Evolutionary conservation across 1,140 invertebrate species (phyloP).

Genomic region (Aphidius gifuensis): DNA sequence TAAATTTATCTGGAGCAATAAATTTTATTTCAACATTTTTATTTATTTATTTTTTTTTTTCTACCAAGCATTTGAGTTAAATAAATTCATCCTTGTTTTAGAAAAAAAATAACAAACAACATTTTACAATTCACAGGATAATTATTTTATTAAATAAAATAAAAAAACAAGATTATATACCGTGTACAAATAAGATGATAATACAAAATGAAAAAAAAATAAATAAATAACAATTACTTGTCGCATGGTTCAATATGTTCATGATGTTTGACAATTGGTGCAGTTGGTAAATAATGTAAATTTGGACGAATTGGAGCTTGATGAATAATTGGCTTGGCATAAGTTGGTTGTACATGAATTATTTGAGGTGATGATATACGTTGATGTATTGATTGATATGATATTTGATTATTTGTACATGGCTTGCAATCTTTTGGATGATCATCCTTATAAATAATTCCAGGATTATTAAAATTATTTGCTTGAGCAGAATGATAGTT

Average conservation of each 20-base stretch:
- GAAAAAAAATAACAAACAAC: not conserved
- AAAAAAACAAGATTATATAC: too few relatives aligned
- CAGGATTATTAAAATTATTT: slow-evolving; percentile 17
- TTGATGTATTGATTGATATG: not conserved
- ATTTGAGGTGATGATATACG: slow-evolving; percentile 3
- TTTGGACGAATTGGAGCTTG: not conserved
- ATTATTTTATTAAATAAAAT: too few relatives aligned
- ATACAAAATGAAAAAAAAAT: too few relatives aligned
- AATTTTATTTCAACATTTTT: not conserved
- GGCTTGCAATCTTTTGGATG: slow-evolving; percentile 16
- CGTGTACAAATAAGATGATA: too few relatives aligned
- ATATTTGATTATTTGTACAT: slow-evolving; percentile 25
- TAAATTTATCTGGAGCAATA: not conserved
- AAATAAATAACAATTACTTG: not conserved
- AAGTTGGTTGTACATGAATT: slow-evolving; percentile 10
- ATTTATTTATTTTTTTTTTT: too few relatives aligned
- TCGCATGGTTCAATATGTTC: not conserved
- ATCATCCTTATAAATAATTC: slow-evolving; percentile 23
- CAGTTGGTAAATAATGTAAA: not conserved
- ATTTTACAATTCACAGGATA: not conserved
- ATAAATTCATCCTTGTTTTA: not conserved
- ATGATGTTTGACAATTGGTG: not conserved
- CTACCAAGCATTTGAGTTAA: too few relatives aligned
- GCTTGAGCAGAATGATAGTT: slow-evolving; percentile 11
- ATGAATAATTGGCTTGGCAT: slow-evolving; percentile 15